phyloP scores from a whole-genome alignment of 2,113 vertebrate genomes.

The Geococcyx californianus region DNA sequence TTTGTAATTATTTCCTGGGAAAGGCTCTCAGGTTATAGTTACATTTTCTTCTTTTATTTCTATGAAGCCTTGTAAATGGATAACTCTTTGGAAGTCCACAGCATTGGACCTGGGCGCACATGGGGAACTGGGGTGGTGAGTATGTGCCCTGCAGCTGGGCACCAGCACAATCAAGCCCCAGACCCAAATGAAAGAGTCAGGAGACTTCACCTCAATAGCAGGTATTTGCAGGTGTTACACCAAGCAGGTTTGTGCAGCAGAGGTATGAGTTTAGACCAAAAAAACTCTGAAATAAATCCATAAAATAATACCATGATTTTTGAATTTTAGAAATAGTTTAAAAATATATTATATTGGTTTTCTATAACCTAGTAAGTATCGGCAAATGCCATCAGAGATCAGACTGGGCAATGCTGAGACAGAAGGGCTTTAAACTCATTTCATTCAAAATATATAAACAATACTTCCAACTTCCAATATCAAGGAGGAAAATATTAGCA shows the following conservation, averaged over 20 bases:
- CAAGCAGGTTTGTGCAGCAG: neutral
- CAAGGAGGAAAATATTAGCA: neutral
- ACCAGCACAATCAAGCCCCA: too few species aligned
- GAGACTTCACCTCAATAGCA: neutral
- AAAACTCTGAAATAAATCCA: neutral
- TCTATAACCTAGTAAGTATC: too few species aligned
- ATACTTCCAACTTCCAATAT: neutral
- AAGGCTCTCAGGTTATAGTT: neutral
- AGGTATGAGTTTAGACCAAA: neutral
- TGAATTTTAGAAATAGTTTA: neutral
- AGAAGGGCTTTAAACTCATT: neutral
- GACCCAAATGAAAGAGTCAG: neutral
- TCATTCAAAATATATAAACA: neutral
- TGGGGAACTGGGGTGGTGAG: fast-evolving
- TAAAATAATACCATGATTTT: neutral
- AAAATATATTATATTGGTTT: too few species aligned
- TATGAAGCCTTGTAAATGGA: fast-evolving
- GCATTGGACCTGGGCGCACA: neutral
- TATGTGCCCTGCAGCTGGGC: fast-evolving
- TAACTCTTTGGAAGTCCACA: neutral
- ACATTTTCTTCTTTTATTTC: neutral
- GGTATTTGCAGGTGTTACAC: fast-evolving
- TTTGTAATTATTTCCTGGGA: neutral
- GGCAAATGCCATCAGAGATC: neutral
- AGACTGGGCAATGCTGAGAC: neutral